A percentile compares a stretch with the other conserved stretches of the same genome.
These are phyloP conservation scores for Hippocampus kuda DNA, from an alignment of 2,797 vertebrate species.

Conservation along the genomic window DNA sequence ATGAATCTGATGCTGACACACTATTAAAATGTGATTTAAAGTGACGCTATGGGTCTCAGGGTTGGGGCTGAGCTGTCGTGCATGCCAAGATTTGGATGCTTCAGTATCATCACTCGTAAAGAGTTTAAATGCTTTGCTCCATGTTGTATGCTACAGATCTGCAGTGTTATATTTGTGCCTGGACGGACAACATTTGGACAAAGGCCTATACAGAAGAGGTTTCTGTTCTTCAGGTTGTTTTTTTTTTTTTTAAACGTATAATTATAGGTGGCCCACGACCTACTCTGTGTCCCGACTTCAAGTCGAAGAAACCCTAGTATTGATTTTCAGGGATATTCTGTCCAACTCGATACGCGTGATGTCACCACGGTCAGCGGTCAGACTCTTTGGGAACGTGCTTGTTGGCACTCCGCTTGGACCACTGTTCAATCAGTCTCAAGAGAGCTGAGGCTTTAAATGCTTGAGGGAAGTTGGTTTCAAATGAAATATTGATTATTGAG, in stretches of 20 bases:
- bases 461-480: neutral
- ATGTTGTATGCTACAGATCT: neutral
- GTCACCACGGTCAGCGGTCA: neutral
- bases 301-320: neutral
- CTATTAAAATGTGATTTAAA: conserved; percentile 29
- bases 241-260: neutral
- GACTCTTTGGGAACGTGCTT: neutral
- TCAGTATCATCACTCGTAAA: conserved; percentile 8
- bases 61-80: neutral
- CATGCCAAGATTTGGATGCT: conserved; percentile 19
- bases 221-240: neutral
- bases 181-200: neutral
- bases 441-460: neutral
- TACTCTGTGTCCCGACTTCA: neutral
- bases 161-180: neutral
- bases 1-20: conserved; percentile 37
- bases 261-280: neutral
- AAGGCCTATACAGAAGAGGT: neutral
- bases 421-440: neutral
- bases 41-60: conserved; percentile 27
- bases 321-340: neutral
- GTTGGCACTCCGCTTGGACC: neutral
- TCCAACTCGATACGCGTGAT: neutral
- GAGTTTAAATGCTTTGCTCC: neutral
- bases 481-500: neutral